These are phyloP conservation scores for Drosophila kohkoa DNA, from an alignment of 1,140 invertebrate species.

Conservation along the genomic window DNA sequence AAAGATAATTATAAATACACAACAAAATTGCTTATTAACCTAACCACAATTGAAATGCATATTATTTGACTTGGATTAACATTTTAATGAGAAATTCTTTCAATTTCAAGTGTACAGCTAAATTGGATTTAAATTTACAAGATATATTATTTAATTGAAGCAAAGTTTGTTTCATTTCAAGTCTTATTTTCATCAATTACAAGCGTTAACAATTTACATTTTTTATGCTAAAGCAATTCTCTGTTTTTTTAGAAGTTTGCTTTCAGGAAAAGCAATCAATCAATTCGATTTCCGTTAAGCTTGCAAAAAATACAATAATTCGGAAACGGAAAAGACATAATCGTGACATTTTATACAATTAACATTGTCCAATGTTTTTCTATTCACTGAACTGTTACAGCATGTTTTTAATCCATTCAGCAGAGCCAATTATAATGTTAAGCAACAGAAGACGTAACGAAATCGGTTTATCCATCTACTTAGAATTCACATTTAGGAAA, in stretches of 20 bases:
- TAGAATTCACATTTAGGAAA: conserved; percentile 16
- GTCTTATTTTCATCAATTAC: too few relatives aligned
- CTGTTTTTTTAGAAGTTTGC: neutral
- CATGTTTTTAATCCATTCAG: neutral
- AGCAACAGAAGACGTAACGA: conserved; percentile 11
- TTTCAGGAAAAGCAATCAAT: neutral
- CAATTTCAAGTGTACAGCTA: neutral
- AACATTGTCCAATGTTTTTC: neutral
- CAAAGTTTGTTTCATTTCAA: neutral
- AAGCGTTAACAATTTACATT: too few relatives aligned
- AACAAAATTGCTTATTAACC: conserved; percentile 1
- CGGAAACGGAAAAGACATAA: neutral
- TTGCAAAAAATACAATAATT: neutral
- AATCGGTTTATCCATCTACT: conserved; percentile 26
- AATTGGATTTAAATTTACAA: neutral
- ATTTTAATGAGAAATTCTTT: conserved; percentile 1
- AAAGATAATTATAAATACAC: conserved; percentile 21
- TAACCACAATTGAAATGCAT: neutral
- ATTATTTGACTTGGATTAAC: conserved; percentile 2
- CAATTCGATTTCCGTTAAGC: neutral
- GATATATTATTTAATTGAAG: neutral
- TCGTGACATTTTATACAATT: conserved; percentile 3
- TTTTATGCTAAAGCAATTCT: neutral
- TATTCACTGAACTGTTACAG: neutral
- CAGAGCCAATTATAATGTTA: neutral